Evolutionary conservation across 2,888 invertebrate genomes (phyloP), one percentile per base, ranked within the genome.

Genomic region (Pantelozetes paolii): DNA sequence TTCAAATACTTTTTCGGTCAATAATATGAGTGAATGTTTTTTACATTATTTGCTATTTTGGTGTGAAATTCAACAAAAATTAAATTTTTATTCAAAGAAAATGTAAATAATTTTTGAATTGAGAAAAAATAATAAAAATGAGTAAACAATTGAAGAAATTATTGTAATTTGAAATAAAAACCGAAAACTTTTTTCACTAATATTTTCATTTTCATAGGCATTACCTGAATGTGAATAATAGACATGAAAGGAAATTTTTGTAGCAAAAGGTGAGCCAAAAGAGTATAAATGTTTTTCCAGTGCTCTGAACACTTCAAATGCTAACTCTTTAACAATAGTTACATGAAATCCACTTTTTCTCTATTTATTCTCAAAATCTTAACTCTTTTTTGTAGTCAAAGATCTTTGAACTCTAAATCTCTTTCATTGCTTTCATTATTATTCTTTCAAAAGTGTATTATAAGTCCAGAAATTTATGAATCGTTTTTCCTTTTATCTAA

Each of bases 221-320:
- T 62, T 32, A 32, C 11, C 11, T 62, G 30, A 62, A 32, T 20
- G 62, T 2, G 36, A 62, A 62, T 62, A 62, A 62, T 32, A 36
- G 62, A 62, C 62, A 62, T 62, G 28, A 62, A 62, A 62, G 9
- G 62, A 20, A 62, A 32, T 28, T 62, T 28, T 62, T 20, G 26
- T 30, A 9, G 18, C 48, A 48, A 48, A 48, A 48, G 48, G 15
- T 48, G 20, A 15, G 18, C 18, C 15, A 67, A 40, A 36, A 67
- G 36, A 8, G 36, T 67, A 67, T 36, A 36, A 42, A 18, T 57
- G 57, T 5, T 23, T 13, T 67, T 67, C 40, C 67, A 36, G 67
- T 36, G 20, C 20, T 36, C 13, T 36, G 67, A 67, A 67, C 67
- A 67, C 42, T 67, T 67, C 36, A 67, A 67, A 67, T 67, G 67